These are phyloP conservation scores for Synanthedon myopaeformis DNA, from an alignment of 2,888 invertebrate species.

Conservation along the genomic window DNA sequence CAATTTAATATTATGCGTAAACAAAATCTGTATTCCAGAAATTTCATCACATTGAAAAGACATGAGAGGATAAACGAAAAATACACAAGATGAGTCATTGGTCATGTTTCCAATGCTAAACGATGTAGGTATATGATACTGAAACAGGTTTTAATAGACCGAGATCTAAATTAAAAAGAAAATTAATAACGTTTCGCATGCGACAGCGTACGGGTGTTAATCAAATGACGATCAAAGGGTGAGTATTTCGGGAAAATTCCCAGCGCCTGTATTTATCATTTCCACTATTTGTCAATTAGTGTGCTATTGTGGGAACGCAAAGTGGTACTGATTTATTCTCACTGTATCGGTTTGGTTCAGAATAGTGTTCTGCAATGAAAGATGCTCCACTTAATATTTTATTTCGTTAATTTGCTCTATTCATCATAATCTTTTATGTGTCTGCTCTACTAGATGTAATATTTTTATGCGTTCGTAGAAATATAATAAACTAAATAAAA, in stretches of 20 bases:
- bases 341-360: conserved; percentile 26
- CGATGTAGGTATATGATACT: conserved; percentile 45
- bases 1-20: conserved; percentile 2
- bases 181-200: conserved; percentile 61
- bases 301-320: conserved; percentile 57
- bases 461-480: too few species aligned
- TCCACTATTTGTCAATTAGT: conserved; percentile 69
- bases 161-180: conserved; percentile 59
- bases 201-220: conserved; percentile 52
- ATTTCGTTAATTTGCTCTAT: background rate
- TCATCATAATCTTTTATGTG: background rate
- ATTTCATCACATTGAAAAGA: background rate
- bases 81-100: conserved; percentile 19
- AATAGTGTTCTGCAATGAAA: conserved; percentile 7
- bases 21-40: conserved; percentile 3
- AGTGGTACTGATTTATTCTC: conserved; percentile 58
- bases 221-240: conserved; percentile 63
- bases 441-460: background rate
- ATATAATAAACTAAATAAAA: too few species aligned
- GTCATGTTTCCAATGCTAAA: conserved; percentile 20
- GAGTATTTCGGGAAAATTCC: conserved; percentile 59
- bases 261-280: conserved; percentile 63
- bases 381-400: conserved; percentile 15
- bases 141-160: conserved; percentile 41
- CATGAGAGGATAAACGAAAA: conserved; percentile 7